Evolutionary conservation across 2,797 vertebrate genomes (phyloP).

Genomic region (Eulemur coronatus): DNA sequence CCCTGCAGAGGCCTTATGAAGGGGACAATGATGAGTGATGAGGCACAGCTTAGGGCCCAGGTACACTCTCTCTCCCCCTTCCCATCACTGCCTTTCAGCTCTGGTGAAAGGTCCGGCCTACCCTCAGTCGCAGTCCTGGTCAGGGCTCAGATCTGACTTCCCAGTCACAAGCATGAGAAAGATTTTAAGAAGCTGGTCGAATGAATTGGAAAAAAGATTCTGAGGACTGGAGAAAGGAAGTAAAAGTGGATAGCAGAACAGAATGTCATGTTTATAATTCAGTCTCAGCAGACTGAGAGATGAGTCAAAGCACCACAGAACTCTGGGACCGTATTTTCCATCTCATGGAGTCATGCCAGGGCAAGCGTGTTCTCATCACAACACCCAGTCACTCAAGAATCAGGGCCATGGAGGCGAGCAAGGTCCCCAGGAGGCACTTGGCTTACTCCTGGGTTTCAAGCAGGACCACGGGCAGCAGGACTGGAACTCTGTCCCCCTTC

Average conservation of each 20-base stretch:
- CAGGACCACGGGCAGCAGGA: rapidly evolving
- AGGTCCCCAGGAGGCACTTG: background rate
- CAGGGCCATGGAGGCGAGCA: rapidly evolving
- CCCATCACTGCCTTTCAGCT: background rate
- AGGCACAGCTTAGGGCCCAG: background rate
- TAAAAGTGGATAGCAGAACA: background rate
- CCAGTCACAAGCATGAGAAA: background rate
- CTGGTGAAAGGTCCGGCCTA: background rate
- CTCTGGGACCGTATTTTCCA: background rate
- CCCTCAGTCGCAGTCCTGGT: background rate
- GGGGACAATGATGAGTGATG: background rate
- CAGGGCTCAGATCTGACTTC: background rate
- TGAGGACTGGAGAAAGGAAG: background rate
- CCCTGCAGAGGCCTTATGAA: background rate
- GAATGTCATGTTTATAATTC: background rate
- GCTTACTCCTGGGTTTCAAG: background rate
- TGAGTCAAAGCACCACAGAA: background rate
- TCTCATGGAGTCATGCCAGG: background rate
- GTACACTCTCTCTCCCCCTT: background rate
- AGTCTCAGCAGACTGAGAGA: background rate
- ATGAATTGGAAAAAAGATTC: background rate
- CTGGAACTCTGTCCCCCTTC: background rate
- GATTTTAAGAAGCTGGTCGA: background rate
- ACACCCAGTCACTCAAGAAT: background rate
- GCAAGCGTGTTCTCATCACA: background rate